Base-by-base conservation (phyloP, 1,140 invertebrate species). In the Gonatopus flavifemur region DNA sequence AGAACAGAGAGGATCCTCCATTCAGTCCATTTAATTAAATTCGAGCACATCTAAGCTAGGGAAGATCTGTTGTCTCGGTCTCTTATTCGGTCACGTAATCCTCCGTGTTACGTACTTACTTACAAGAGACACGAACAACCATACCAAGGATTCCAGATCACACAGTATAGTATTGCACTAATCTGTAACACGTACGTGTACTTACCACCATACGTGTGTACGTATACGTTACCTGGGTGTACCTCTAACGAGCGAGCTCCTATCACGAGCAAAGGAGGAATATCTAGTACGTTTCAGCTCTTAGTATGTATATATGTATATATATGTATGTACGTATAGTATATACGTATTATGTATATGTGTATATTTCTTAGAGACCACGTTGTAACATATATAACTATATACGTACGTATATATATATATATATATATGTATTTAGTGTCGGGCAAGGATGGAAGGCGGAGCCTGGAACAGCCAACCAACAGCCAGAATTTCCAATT, bases 401-500 rank as follows among this genome's bases (percentile, higher is more conserved):
- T n/a, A n/a, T n/a, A n/a, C n/a, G n/a, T n/a, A n/a, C n/a, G n/a
- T n/a, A n/a, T n/a, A n/a, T n/a, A n/a, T 36, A 36, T 36, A 12
- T 12, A 15, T 7, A 15, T 36, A 36, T n/a, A 9, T 9, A 54
- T 55, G 38, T 39, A 40, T 44, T 31, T 54, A 54, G 49, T 49
- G 25, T 22, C 47, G 48, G 53, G 57, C 36, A 56, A 59, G 53
- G 57, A 59, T 45, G 53, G 61, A 60, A 62, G 59, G 59, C 59
- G 59, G 59, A 49, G 59, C 57, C 44, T 43, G 41, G 35, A 15
- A 7, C 41, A 49, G 46, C 59, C 59, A 62, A 62, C 59, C 59
- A 62, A 58, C 45, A 35, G 41, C 44, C 35, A 43, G 53, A 54
- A 60, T 62, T 59, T 60, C 59, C 59, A 52, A 60, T 60, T 60